Conservation (phyloP, 2,888 invertebrate species). For the Apeira syringaria region DNA sequence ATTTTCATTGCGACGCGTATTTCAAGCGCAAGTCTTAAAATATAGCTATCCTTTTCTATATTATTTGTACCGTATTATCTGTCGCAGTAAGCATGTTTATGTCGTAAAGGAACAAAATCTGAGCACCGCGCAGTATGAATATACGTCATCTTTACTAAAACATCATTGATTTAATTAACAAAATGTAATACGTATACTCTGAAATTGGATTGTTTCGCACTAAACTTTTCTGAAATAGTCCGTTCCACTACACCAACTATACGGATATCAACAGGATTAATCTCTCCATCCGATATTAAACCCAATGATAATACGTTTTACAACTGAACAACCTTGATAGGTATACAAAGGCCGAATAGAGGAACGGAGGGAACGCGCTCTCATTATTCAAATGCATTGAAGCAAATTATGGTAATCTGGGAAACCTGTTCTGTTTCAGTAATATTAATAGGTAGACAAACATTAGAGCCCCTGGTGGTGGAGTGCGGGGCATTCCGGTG, state of each 20-base stretch:
- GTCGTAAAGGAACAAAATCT: too few relatives aligned
- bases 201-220: too few relatives aligned
- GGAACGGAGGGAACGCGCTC: conserved; percentile 67
- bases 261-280: conserved; percentile 36
- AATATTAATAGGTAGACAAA: conserved; percentile 77
- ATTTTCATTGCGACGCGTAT: too few relatives aligned
- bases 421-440: conserved; percentile 80
- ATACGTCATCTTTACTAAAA: too few relatives aligned
- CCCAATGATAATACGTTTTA: conserved; percentile 59
- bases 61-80: too few relatives aligned
- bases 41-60: too few relatives aligned
- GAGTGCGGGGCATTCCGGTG: too few relatives aligned
- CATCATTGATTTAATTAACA: too few relatives aligned
- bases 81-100: too few relatives aligned
- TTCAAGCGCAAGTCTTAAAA: too few relatives aligned
- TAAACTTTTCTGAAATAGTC: conserved; percentile 23
- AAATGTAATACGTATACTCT: too few relatives aligned
- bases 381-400: conserved; percentile 83
- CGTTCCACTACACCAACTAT: conserved; percentile 21
- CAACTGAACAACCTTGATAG: conserved; percentile 66
- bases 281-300: conserved; percentile 42
- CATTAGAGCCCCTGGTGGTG: conserved; percentile 46
- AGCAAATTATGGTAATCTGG: conserved; percentile 83
- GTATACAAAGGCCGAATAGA: conserved; percentile 58
- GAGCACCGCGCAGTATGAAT: too few relatives aligned